Evolutionary conservation across 2,113 vertebrate species (phyloP), one percentile per base, ranked within the genome.

Genomic region (Eudorcas thomsonii): DNA sequence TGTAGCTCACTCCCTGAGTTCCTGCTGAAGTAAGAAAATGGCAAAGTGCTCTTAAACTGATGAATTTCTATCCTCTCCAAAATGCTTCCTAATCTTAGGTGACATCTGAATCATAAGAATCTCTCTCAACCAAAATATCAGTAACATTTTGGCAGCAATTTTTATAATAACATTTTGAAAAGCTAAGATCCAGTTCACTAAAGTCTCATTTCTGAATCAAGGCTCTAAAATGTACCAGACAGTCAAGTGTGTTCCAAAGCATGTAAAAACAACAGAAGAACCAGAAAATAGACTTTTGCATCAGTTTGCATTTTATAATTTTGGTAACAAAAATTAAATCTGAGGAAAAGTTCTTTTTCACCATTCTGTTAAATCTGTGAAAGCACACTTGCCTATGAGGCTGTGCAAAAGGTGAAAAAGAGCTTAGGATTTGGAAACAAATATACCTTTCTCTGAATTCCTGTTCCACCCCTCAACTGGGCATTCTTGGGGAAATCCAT

Each of bases 1-100:
- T 99, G 99, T 36, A 99, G 99, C 98, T 99, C 99, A 59, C 96
- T 99, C 95, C 99, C 99, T 7, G 99, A 98, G 97, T 98, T 99
- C 98, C 99, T 99, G 98, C 84, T 98, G 87, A 98, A 91, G 96
- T 25, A 88, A 96, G 87, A 95, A 81, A 95, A 88, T n/a, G 21
- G 30, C 50, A 81, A 91, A 14, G 39, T 59, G 57, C 96, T 94
- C 88, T 94, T 33, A 91, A 80, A 92, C 50, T 17, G 43, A 67
- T 48, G 43, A 86, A 5, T 10, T 26, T 36, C 13, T 26, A 13
- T 10, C 48, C 11, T 54, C 50, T 57, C 67, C 33, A 83, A 62
- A 74, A 88, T 9, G 43, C 28, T 52, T 57, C 87, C 67, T 26
- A 48, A 77, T 91, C 52, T 60, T 86, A 90, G 17, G 26, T 39